Evolutionary conservation across 2,113 vertebrate species (phyloP), one percentile per base, ranked within the genome.

Genomic region (Syngnathus typhle): DNA sequence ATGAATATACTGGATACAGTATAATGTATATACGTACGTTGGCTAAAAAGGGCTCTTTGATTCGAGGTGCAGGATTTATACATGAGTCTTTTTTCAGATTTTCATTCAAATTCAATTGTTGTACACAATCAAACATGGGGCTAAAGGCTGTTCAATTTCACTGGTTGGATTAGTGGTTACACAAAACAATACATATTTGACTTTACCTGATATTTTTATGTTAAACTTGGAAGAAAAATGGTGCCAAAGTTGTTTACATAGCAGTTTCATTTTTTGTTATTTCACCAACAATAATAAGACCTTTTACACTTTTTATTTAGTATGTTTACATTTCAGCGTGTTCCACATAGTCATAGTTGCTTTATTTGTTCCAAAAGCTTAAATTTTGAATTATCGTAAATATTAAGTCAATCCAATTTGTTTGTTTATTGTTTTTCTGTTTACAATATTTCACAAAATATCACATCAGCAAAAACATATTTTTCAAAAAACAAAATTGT

Each of bases 1-100:
- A 16, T 58, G 27, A 32, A 16, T 58, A 56, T 32, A 55, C 13
- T 27, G 19, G 90, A 89, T 77, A 93, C 44, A 46, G 44, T 96
- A 93, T 94, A 92, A 91, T 93, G 88, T 87, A 13, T 84, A 96
- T 95, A 94, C 88, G 92, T 93, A 96, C 87, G 88, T 90, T 87
- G 78, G 72, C 91, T 76, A 85, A 89, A 91, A 91, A 91, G 88
- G 87, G 85, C 85, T 91, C 93, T 61, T 90, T 90, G 70, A 89
- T 92, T 93, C 90, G 93, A 85, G 88, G 89, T 82, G 88, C 84
- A 89, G 88, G 84, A 88, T 91, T 91, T 91, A 88, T 91, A 90
- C 85, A 77, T 84, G 87, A 87, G 84, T 89, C 84, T 85, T 89
- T 84, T 87, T 85, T 88, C 85, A 87, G 87, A 91, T 83, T 70